Evolutionary conservation across 2,888 invertebrate genomes (phyloP), one percentile per base, ranked within the genome.

Genomic region (Apamea anceps): DNA sequence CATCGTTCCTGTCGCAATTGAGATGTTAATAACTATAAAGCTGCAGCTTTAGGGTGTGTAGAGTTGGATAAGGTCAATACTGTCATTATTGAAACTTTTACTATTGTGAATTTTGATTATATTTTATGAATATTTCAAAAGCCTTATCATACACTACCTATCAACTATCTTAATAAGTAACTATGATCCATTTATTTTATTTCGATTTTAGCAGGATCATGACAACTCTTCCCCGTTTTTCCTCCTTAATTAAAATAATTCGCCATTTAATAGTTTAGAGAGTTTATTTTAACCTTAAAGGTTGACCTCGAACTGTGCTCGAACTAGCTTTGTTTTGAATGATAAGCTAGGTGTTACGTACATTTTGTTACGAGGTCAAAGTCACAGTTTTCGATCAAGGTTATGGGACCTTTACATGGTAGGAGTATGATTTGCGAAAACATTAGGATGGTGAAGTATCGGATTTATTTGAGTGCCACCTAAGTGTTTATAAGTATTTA

Each of bases 331-430:
- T 81, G 87, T 82, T 89, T 84, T 82, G 73, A 77, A 76, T 85
- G 90, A 90, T 91, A 91, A 90, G 87, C 82, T 86, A 87, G 85
- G 85, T 72, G 79, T 81, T 77, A 75, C 75, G 80, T 62, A 82
- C 88, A 87, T 89, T 85, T 83, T 82, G 82, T 85, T 86, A 85
- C 91, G 90, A 91, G 92, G 92, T 92, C 91, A 92, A 90, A 90
- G 91, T 90, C 91, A 91, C 82, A 88, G 89, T 76, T 75, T 51
- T 72, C 81, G 80, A 77, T 70, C 89, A 92, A 91, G 91, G 92
- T 87, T 87, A 87, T 57, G 48, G 77, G 42, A 77, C 83, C 74
- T 80, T 79, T 83, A 85, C 80, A 82, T 84, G 84, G 72, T 79
- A 80, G 68, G 10, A 75, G 67, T n/a, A 79, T 85, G 81, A 84